These are phyloP conservation scores for Carassius gibelio DNA, from an alignment of 2,113 vertebrate genomes.

Conservation along the genomic window DNA sequence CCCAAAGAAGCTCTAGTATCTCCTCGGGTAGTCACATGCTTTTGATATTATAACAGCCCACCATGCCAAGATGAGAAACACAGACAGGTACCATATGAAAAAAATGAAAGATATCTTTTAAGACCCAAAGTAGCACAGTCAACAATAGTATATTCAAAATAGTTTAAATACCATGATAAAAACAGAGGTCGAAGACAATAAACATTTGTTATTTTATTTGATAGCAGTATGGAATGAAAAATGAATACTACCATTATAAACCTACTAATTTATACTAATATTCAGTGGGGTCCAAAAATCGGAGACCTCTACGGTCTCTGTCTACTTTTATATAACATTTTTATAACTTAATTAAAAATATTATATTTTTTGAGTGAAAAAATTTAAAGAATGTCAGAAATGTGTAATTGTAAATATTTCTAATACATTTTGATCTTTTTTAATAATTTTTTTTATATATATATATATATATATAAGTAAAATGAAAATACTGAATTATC, in stretches of 20 bases:
- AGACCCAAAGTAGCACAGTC: neutral
- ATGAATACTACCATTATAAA: neutral
- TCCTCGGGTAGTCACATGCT: slow-evolving; percentile 44
- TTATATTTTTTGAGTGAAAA: neutral
- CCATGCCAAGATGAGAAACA: slow-evolving; percentile 52
- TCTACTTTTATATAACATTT: neutral
- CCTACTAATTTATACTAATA: neutral
- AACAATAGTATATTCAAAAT: neutral
- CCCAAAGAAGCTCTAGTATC: slow-evolving; percentile 15
- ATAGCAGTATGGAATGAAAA: neutral
- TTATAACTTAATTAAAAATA: neutral
- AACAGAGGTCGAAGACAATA: neutral
- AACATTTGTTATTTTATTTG: neutral
- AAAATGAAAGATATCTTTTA: neutral
- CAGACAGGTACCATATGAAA: slow-evolving; percentile 33
- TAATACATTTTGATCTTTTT: neutral
- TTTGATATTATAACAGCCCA: slow-evolving; percentile 25
- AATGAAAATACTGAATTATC: neutral
- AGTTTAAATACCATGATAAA: neutral
- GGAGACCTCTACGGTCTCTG: neutral
- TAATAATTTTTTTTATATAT: too few species aligned
- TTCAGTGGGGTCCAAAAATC: neutral
- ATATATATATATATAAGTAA: too few species aligned
- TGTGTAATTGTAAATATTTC: neutral
- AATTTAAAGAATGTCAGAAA: neutral